Percentiles rank a stretch among this genome's conserved stretches.
Conservation (phyloP, 2,888 invertebrate species). For the Asteroscopus sphinx region DNA sequence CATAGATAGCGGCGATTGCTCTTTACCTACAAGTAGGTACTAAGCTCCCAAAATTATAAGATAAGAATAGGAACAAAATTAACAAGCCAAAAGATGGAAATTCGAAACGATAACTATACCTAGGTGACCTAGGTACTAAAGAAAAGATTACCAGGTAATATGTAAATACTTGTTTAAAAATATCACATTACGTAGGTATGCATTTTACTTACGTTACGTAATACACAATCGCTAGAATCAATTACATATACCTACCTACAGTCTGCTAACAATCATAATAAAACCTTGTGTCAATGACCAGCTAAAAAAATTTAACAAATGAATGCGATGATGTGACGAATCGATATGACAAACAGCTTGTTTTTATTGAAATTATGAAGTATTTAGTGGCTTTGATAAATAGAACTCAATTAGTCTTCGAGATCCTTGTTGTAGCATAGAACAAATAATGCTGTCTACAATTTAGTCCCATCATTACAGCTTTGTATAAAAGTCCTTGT, state of each 20-base stretch:
- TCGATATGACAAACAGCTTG: conserved; percentile 1
- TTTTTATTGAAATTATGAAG: conserved; percentile 1
- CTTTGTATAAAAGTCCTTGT: neutral
- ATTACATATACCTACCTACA: conserved; percentile 39
- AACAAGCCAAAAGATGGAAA: conserved; percentile 6
- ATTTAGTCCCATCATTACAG: neutral
- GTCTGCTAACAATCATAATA: conserved; percentile 41
- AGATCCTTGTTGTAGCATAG: neutral
- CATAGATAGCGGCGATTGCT: too few relatives aligned
- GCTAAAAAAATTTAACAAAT: conserved; percentile 13
- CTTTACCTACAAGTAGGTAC: too few relatives aligned
- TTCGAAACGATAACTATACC: conserved; percentile 1
- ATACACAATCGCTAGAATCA: conserved; percentile 27
- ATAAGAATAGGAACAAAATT: too few relatives aligned
- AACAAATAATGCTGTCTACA: too few relatives aligned
- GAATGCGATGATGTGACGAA: neutral
- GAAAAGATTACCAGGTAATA: neutral
- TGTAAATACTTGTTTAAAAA: conserved; percentile 8
- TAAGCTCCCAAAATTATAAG: too few relatives aligned
- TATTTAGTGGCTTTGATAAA: neutral
- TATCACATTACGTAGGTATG: conserved; percentile 12
- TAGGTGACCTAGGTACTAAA: too few relatives aligned
- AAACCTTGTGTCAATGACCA: conserved; percentile 48
- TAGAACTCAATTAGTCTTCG: neutral
- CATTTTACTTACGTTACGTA: conserved; percentile 44